These are phyloP conservation scores for Scartelaos histophorus DNA, from an alignment of 2,113 vertebrate species.

Conservation along the genomic window DNA sequence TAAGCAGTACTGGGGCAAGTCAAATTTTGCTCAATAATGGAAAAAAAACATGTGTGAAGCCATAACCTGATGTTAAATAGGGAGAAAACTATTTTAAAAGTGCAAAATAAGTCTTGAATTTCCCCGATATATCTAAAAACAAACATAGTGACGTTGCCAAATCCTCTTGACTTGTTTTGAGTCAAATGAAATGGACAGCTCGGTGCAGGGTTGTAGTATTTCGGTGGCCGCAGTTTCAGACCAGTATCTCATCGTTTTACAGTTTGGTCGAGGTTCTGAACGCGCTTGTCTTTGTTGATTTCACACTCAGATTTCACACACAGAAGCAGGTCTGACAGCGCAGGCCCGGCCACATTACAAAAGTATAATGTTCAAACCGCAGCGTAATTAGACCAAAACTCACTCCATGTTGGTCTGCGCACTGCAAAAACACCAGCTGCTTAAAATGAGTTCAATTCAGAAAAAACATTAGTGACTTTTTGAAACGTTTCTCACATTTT, in stretches of 20 bases:
- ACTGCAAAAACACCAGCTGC: too few species aligned
- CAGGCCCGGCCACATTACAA: neutral
- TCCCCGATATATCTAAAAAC: neutral
- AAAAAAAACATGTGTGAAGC: neutral
- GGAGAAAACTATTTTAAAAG: neutral
- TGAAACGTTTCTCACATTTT: too few species aligned
- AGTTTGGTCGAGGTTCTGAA: neutral
- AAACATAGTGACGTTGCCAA: neutral
- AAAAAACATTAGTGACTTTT: too few species aligned
- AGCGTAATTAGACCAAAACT: constrained; percentile 1
- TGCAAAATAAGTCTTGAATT: neutral
- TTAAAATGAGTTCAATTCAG: too few species aligned
- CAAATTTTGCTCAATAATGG: too few species aligned
- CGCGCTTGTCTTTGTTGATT: neutral
- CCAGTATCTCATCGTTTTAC: neutral
- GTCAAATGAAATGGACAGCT: neutral
- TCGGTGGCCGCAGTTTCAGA: neutral
- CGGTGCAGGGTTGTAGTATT: neutral
- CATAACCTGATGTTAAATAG: neutral
- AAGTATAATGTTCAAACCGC: neutral
- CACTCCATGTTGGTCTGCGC: neutral
- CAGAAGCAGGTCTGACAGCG: neutral
- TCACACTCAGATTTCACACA: neutral
- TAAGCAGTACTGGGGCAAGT: too few species aligned
- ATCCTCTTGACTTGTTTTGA: neutral